Conservation (phyloP, 2,113 vertebrate species). For the Nothobranchius furzeri region DNA sequence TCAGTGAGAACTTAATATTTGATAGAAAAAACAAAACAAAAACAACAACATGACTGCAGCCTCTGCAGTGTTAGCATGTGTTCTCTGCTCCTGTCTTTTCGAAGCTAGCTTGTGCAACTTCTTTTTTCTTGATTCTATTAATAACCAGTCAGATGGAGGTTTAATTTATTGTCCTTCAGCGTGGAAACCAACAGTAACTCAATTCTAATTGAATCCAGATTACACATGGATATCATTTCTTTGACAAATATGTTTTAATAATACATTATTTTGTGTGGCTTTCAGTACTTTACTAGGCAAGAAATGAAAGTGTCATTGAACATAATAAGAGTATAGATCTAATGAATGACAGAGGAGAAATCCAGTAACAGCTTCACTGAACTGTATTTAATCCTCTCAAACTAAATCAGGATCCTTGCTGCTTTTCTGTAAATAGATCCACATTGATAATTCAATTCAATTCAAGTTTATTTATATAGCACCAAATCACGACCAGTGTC, state of each 20-base stretch:
- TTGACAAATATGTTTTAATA: slow-evolving; percentile 64
- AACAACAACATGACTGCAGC: slow-evolving; percentile 14
- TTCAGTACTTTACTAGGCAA: slow-evolving; percentile 42
- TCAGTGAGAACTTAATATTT: slow-evolving; percentile 55
- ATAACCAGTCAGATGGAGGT: slow-evolving; percentile 39
- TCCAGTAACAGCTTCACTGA: too few relatives aligned
- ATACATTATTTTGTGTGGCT: slow-evolving; percentile 60
- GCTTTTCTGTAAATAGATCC: too few relatives aligned
- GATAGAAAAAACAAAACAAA: slow-evolving; percentile 23
- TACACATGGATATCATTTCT: slow-evolving; percentile 58
- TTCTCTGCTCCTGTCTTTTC: slow-evolving; percentile 26
- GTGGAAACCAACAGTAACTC: slow-evolving; percentile 48
- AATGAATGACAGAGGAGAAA: too few relatives aligned
- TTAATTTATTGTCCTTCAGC: slow-evolving; percentile 28
- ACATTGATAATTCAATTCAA: too few relatives aligned
- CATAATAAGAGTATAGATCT: too few relatives aligned
- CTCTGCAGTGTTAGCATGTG: slow-evolving; percentile 33
- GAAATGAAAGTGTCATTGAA: slow-evolving; percentile 40
- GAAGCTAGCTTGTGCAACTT: slow-evolving; percentile 18
- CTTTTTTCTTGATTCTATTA: slow-evolving; percentile 24
- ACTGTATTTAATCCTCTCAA: too few relatives aligned
- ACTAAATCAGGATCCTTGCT: too few relatives aligned
- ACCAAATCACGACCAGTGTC: too few relatives aligned
- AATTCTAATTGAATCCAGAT: slow-evolving; percentile 57
- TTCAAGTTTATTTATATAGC: too few relatives aligned